Evolutionary conservation across 2,113 vertebrate genomes (phyloP), one percentile per base, ranked within the genome.

Genomic region (Callaeas wilsoni): DNA sequence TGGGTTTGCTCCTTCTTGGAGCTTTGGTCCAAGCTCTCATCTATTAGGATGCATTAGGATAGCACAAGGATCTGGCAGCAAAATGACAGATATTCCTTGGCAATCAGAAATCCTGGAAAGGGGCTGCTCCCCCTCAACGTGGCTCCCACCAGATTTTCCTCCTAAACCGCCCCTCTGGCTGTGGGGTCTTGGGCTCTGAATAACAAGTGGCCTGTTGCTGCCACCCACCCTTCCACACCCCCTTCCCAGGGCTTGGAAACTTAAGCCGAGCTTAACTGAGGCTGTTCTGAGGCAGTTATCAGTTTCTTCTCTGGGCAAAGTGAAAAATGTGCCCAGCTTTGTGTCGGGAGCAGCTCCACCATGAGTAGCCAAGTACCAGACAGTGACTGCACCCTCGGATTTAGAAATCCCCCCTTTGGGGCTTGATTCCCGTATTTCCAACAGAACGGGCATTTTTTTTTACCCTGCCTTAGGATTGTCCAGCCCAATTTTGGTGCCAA

Each of bases 21-120:
- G 32, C 57, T 83, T 88, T 5, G 2, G 10, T 22, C 22, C 39
- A 37, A 56, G 59, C 22, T 88, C 41, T 57, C 10, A 26, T 56
- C 11, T 39, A 0, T 21, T 10, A 60, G 41, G 30, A 42, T 13
- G 29, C 1, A 1, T 23, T 12, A 49, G 60, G 69, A 19, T 0
- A 32, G 70, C 67, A 44, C 9, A 25, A 35, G 39, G 22, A 82
- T 3, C 46, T 37, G 29, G 20, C 30, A 17, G 30, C 37, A 11
- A 39, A 49, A n/a, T 12, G 27, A 42, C 27, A 68, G 39, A 10
- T 16, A 12, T 5, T 44, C 53, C 41, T 27, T 13, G 65, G 50
- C 56, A 57, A 50, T 13, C 52, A 49, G 35, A 37, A 64, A 64
- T 12, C 44, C 21, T 52, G 62, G 13, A 10, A 64, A 37, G 12